Evolutionary conservation across 2,888 invertebrate genomes (phyloP).

Genomic region (Prosopocoilus inquinatus): DNA sequence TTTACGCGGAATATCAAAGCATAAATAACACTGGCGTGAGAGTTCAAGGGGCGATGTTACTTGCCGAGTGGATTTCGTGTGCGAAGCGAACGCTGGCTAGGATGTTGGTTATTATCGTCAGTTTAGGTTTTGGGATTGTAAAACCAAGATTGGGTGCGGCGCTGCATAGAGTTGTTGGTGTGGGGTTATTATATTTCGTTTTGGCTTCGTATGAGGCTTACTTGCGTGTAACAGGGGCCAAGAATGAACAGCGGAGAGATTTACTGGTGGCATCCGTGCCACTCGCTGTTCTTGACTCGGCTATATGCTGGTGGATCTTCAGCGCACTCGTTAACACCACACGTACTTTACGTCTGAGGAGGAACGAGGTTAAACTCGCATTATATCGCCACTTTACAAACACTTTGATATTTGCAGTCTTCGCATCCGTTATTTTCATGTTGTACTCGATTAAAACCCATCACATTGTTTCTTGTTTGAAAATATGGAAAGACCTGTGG

Average conservation of each 20-base stretch:
- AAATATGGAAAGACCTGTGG: slow-evolving; percentile 91
- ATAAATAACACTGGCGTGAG: slow-evolving; percentile 67
- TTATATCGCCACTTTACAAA: slow-evolving; percentile 93
- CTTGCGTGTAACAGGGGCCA: slow-evolving; percentile 67
- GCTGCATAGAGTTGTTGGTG: slow-evolving; percentile 82
- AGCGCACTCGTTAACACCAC: slow-evolving; percentile 86
- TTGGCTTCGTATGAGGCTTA: slow-evolving; percentile 85
- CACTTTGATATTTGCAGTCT: slow-evolving; percentile 85
- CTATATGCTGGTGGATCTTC: slow-evolving; percentile 95
- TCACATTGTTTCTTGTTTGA: slow-evolving; percentile 71
- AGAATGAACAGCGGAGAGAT: slow-evolving; percentile 62
- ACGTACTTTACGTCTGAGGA: slow-evolving; percentile 78
- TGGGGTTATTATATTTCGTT: slow-evolving; percentile 79
- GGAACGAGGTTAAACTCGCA: slow-evolving; percentile 87
- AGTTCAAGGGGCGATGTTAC: slow-evolving; percentile 70
- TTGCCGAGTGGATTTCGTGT: slow-evolving; percentile 90
- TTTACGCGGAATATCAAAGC: slow-evolving; percentile 83
- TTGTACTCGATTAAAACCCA: slow-evolving; percentile 86
- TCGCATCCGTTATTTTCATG: slow-evolving; percentile 91
- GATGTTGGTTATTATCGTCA: slow-evolving; percentile 92
- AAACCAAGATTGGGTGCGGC: slow-evolving; percentile 89
- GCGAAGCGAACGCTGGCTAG: slow-evolving; percentile 87
- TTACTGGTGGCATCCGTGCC: slow-evolving; percentile 80
- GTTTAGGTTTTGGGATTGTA: slow-evolving; percentile 93
- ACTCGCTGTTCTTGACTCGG: slow-evolving; percentile 78